Evolutionary conservation across 1,140 invertebrate genomes (phyloP), one percentile per base, ranked within the genome.

Genomic region (Neuroterus valhalla): DNA sequence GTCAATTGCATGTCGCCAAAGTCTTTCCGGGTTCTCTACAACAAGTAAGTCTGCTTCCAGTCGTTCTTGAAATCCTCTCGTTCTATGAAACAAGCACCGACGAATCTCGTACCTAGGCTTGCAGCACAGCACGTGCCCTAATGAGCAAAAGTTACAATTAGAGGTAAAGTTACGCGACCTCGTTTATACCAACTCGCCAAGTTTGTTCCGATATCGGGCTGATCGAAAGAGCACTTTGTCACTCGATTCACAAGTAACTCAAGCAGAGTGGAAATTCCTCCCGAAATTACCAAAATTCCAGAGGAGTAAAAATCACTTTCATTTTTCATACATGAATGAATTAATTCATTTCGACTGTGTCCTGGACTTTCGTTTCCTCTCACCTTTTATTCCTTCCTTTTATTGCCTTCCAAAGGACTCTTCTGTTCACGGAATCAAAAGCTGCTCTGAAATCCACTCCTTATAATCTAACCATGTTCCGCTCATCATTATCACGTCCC

Each of bases 1-100:
- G 96, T 98, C 80, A 97, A 98, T 89, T 98, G 97, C 88, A 97
- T 96, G 94, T 96, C 96, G 66, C 94, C 93, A 23, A 96, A 94
- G 84, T 95, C 94, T 70, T 92, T 96, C 77, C 91, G 95, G 52
- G 95, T 96, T 69, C 91, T 96, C 70, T 94, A 95, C 88, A 93
- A 91, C 90, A 95, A 92, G 95, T 96, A 91, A 91, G 92, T 89
- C 72, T 48, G 46, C 46, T 48, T 48, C 55, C 23, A 62, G 23
- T 15, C 31, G 31, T 62, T 26, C 26, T 62, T 12, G 15, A 62
- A 62, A 31, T 26, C 12, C 15, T 31, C 55, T 31, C 46, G 46
- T 48, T 48, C n/a, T 8, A 48, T 48, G 46, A 48, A 48, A 48
- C 46, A 17, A 8, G 46, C 46, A 6, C 46, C n/a, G 17, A 62